Conservation (phyloP, 2,888 invertebrate species). For the Dioctria rufipes region DNA sequence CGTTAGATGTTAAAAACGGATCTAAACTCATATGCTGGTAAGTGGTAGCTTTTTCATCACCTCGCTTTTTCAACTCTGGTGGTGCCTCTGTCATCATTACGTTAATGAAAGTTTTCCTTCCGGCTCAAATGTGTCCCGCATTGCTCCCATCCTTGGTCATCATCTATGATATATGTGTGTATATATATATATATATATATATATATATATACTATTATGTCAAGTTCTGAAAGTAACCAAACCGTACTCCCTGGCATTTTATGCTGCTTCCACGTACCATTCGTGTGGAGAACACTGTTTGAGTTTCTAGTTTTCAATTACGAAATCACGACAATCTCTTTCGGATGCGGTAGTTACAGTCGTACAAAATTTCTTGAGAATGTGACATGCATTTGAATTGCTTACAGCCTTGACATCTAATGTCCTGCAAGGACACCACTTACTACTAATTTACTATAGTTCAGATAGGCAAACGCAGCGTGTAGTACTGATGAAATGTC, state of each 20-base stretch:
- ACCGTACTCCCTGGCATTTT: constrained; percentile 8
- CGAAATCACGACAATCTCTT: constrained; percentile 28
- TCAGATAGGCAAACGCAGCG: too few species aligned
- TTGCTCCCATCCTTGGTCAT: background rate
- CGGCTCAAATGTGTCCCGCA: background rate
- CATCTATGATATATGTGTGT: background rate
- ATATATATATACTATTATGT: background rate
- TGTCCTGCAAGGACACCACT: background rate
- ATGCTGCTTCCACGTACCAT: constrained; percentile 9
- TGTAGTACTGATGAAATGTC: too few species aligned
- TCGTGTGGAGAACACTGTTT: constrained; percentile 20
- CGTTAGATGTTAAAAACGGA: background rate
- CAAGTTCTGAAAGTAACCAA: background rate
- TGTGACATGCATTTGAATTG: constrained; percentile 38
- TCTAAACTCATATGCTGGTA: background rate
- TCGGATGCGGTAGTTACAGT: background rate
- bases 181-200: background rate
- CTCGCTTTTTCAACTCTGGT: background rate
- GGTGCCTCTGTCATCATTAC: constrained; percentile 33
- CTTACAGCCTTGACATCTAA: background rate
- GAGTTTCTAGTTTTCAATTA: constrained; percentile 46
- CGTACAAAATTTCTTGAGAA: constrained; percentile 28
- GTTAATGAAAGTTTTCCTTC: constrained; percentile 46
- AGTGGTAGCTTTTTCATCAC: background rate
- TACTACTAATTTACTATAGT: background rate